A percentile compares a stretch with the other conserved stretches of the same genome.
Conservation (phyloP, 1,140 invertebrate genomes). For the Dendrolimus punctatus region DNA sequence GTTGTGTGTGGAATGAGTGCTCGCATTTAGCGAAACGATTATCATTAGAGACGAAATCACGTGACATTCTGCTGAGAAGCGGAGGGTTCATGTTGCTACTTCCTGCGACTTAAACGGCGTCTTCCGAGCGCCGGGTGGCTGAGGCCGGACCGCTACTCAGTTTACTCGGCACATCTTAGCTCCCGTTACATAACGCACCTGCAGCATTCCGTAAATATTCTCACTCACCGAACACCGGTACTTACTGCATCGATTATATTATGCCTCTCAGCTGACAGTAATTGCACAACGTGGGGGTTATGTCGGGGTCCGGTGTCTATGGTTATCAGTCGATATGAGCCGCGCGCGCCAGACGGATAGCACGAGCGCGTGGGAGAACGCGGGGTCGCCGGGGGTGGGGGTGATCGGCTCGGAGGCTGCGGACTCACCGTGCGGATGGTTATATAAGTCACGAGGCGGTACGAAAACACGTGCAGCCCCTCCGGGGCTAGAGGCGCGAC, state of each 20-base stretch:
- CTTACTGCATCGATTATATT: conserved; percentile 68
- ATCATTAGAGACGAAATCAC: conserved; percentile 7
- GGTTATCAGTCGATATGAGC: conserved; percentile 34
- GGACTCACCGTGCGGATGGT: conserved; percentile 63
- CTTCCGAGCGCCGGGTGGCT: conserved; percentile 2
- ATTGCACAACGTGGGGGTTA: conserved; percentile 41
- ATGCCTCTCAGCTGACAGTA: conserved; percentile 56
- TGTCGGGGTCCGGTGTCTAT: conserved; percentile 15
- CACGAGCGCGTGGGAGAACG: conserved; percentile 34
- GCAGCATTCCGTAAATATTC: conserved; percentile 41
- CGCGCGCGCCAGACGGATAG: conserved; percentile 17
- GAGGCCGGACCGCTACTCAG: background rate
- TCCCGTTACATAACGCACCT: conserved; percentile 64
- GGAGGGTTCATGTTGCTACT: conserved; percentile 12
- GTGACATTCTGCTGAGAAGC: conserved; percentile 13
- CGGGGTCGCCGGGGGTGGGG: conserved; percentile 43
- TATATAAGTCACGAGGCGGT: conserved; percentile 62
- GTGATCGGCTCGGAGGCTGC: conserved; percentile 53
- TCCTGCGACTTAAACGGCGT: conserved; percentile 14
- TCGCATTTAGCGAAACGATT: background rate
- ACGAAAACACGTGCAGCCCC: conserved; percentile 59
- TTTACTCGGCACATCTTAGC: conserved; percentile 1
- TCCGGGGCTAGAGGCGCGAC: conserved; percentile 56
- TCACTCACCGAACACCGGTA: conserved; percentile 51
- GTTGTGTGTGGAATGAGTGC: too few species aligned